Base-by-base conservation (phyloP, 2,888 invertebrate genomes). In the Pogonocherus hispidulus region DNA sequence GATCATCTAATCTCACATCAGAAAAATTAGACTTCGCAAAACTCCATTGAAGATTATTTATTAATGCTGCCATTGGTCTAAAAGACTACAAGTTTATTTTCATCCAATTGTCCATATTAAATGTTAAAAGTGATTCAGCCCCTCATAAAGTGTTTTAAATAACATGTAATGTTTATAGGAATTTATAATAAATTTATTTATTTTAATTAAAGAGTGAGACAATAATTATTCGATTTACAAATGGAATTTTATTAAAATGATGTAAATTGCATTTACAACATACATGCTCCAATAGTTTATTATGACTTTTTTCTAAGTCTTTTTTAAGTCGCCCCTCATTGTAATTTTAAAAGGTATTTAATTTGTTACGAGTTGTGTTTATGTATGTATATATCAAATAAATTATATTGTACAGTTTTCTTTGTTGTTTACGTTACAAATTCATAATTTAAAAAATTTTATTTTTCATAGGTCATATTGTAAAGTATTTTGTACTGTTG, bases 1-100 rank as follows among this genome's bases (percentile, higher is more conserved):
- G 94, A 91, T 99, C 74, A 89, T 99, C 80, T 98, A 93, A 89
- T 9, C 14, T 9, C 35, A 18, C 9, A 18, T 47, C 81, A 74
- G 35, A 20, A 49, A 62, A n/a, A n/a, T 56, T 37, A 37, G 60
- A 32, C 46, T 18, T 55, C 63, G 52, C 54, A 18, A 47, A 55
- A 62, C 3, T 47, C 47, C 54, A 55, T n/a, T 14, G 14, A 49
- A 65, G 46, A 56, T 66, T 67, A 68, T 67, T 62, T 44, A 66
- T 57, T 51, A 37, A 64, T 62, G 72, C 72, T 68, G 72, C 72
- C 72, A 66, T 60, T 55, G 51, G 59, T 65, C 63, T 55, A 9
- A 47, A 54, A 56, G 57, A 62, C 37, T 51, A 19, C 19, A 11
- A 20, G 16, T 23, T 16, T 49, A 9, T 63, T 60, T 57, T 37